Evolutionary conservation across 2,113 vertebrate genomes (phyloP), one percentile per base, ranked within the genome.

Genomic region (Haemorhous mexicanus): DNA sequence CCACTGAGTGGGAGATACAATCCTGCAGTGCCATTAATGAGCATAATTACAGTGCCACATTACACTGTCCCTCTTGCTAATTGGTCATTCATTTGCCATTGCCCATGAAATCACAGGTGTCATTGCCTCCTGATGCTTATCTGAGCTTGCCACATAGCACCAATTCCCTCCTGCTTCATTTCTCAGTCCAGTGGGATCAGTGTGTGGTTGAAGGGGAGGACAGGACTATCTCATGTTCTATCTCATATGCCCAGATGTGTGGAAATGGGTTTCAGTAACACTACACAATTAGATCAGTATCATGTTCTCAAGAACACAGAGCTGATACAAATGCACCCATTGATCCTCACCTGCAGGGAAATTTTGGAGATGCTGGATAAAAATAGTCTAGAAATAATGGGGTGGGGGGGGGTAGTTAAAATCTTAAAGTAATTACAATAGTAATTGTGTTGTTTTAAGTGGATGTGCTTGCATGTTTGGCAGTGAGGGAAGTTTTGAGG

Each of bases 11-110:
- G 64, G 30, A 94, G 94, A 93, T 93, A 84, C 20, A 88, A 85
- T 84, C 95, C 90, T 92, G 82, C 87, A 93, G 88, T 84, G 79
- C 76, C 94, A 96, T 96, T 96, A 96, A 96, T 92, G 93, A 97
- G 44, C 68, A 43, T 87, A 95, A 89, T 96, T 96, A 95, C 12
- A 86, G 76, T 77, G 83, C 87, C 85, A 84, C 73, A 93, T 95
- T 96, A 94, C 73, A 37, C 72, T 88, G 94, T 92, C 87, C 92
- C 79, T 94, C 88, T 93, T 92, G 88, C 76, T 96, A 96, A 95
- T 95, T 93, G 95, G 87, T 81, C 89, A 78, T 96, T 96, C 94
- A 86, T 88, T 85, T 94, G 94, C 90, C 90, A 86, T 11, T 94
- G 92, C 61, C 72, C 94, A 92, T 86, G 90, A 94, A 96, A 90